These are phyloP conservation scores for Loris lydekkerianus DNA, from an alignment of 2,797 vertebrate species.

Conservation along the genomic window DNA sequence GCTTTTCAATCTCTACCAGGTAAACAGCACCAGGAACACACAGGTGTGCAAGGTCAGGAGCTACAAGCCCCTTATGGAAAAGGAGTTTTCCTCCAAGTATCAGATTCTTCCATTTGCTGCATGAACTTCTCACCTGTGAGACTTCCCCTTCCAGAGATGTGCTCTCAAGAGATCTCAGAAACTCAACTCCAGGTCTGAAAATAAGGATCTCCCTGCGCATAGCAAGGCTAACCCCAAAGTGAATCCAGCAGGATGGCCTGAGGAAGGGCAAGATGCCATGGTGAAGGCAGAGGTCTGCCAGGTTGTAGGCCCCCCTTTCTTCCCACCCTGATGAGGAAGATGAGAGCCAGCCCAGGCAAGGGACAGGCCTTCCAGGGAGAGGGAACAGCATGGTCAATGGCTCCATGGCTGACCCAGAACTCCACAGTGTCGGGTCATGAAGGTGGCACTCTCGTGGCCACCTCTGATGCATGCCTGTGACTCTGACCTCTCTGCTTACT, in stretches of 20 bases:
- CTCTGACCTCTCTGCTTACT: neutral
- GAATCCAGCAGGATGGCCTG: neutral
- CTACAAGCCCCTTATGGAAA: rapidly evolving
- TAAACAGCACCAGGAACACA: neutral
- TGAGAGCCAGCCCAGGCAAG: neutral
- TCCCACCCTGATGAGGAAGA: neutral
- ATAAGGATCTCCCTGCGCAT: neutral
- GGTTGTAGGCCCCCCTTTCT: neutral
- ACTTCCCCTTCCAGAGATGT: neutral
- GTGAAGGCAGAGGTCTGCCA: neutral
- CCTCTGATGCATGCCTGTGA: neutral
- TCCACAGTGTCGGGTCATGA: neutral
- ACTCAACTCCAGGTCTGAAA: neutral
- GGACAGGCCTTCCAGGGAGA: neutral
- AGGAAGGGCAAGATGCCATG: rapidly evolving
- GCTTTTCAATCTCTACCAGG: conserved; percentile 18
- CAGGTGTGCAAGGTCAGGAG: neutral
- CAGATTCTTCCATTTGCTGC: neutral
- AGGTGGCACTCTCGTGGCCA: neutral
- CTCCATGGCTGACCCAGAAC: neutral
- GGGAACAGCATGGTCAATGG: neutral
- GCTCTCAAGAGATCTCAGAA: conserved; percentile 29
- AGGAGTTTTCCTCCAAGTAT: conserved; percentile 7
- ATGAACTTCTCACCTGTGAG: neutral
- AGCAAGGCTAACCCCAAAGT: neutral